Percentiles rank a stretch among this genome's conserved stretches.
Conservation (phyloP, 2,797 vertebrate genomes). For the Pyrocephalus nanus region DNA sequence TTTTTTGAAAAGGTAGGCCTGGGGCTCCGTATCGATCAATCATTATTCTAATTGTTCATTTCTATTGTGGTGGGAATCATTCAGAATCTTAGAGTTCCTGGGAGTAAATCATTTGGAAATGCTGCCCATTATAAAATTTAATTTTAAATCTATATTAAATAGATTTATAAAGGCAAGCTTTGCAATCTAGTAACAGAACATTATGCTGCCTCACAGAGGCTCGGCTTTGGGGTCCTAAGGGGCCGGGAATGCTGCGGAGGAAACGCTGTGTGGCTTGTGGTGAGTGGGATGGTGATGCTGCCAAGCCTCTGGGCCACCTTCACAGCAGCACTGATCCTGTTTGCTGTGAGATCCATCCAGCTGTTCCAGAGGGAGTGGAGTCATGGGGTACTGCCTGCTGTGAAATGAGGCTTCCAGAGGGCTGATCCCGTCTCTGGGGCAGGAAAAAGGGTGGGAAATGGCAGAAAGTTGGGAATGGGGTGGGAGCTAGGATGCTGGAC, state of each 20-base stretch:
- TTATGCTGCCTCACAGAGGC: conserved; percentile 57
- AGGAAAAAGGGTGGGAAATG: not conserved
- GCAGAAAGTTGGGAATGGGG: fast-evolving
- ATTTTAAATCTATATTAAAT: conserved; percentile 71
- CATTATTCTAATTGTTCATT: conserved; percentile 69
- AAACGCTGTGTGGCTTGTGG: not conserved
- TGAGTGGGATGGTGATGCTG: not conserved
- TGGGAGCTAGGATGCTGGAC: not conserved
- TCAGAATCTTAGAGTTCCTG: conserved; percentile 66
- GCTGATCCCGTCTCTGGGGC: not conserved
- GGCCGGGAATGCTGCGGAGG: not conserved
- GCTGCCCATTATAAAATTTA: conserved; percentile 69
- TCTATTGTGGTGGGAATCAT: conserved; percentile 62
- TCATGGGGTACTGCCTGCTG: fast-evolving
- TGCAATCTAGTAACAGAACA: conserved; percentile 53
- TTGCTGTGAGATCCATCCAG: not conserved
- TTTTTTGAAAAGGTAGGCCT: not conserved
- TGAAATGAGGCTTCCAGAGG: not conserved
- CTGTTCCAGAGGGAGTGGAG: not conserved
- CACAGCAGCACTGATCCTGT: not conserved
- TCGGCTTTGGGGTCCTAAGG: conserved; percentile 15
- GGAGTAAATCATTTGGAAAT: conserved; percentile 70
- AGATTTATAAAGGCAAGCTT: conserved; percentile 63
- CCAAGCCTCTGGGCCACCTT: not conserved
- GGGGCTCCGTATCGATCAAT: conserved; percentile 39